Conservation (phyloP, 2,888 invertebrate species). For the Limnephilus lunatus region DNA sequence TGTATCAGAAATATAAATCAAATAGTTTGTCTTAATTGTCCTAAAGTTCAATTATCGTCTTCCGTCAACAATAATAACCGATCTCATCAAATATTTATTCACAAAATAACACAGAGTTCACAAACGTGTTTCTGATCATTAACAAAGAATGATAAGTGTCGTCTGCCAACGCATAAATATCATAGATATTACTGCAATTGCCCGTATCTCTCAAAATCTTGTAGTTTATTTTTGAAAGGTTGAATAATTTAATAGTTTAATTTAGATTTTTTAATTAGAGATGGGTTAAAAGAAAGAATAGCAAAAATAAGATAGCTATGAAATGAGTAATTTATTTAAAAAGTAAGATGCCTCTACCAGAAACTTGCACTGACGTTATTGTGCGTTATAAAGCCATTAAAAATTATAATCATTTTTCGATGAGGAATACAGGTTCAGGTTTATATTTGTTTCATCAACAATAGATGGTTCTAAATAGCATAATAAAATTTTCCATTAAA, state of each 20-base stretch:
- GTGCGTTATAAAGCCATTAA: background rate
- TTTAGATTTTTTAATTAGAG: background rate
- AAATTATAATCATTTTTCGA: background rate
- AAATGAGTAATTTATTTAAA: background rate
- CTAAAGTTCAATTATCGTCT: background rate
- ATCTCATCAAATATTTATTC: background rate
- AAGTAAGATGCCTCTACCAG: background rate
- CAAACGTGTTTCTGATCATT: slow-evolving; percentile 7
- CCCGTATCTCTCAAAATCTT: slow-evolving; percentile 11
- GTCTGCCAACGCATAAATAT: slow-evolving; percentile 52
- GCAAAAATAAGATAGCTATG: background rate
- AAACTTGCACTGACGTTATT: background rate
- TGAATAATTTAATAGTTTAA: background rate
- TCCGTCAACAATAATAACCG: background rate
- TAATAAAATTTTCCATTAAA: background rate
- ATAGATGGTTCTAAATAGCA: background rate
- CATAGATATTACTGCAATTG: slow-evolving; percentile 42
- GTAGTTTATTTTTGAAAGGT: background rate
- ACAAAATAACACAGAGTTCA: background rate
- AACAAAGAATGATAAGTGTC: slow-evolving; percentile 56
- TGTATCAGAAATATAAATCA: background rate
- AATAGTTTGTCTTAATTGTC: background rate
- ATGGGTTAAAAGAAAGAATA: background rate
- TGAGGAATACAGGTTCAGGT: background rate
- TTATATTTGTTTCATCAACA: background rate